phyloP scores from a whole-genome alignment of 2,888 invertebrate species.

The Hoplodrina ambigua region DNA sequence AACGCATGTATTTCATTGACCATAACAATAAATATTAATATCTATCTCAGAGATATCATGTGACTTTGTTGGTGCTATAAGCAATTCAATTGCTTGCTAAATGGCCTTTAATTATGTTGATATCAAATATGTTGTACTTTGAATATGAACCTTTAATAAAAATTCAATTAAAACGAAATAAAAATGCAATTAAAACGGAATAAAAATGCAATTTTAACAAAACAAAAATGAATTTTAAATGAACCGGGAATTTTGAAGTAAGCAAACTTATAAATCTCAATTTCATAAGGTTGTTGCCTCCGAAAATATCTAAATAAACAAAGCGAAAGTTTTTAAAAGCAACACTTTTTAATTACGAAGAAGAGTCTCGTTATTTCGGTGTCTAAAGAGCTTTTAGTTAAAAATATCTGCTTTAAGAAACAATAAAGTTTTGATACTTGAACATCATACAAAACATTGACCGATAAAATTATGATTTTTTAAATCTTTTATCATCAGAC shows the following conservation, averaged over 20 bases:
- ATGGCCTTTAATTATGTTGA: too few relatives aligned
- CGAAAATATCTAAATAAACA: conserved; percentile 7
- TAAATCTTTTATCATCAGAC: too few relatives aligned
- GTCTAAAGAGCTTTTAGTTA: conserved; percentile 13
- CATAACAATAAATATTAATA: too few relatives aligned
- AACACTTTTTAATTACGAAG: conserved; percentile 22
- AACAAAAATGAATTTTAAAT: not conserved
- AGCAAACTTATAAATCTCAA: conserved; percentile 26
- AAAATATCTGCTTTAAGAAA: conserved; percentile 5
- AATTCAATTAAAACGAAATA: not conserved
- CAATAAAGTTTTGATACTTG: not conserved
- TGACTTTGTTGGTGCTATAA: too few relatives aligned
- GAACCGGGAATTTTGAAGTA: conserved; percentile 2
- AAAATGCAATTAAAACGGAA: not conserved
- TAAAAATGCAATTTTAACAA: not conserved
- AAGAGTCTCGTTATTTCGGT: conserved; percentile 4
- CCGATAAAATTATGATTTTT: not conserved
- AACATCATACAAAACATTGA: not conserved
- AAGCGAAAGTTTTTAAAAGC: conserved; percentile 28
- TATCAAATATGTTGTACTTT: not conserved
- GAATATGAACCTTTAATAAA: not conserved
- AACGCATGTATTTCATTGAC: too few relatives aligned
- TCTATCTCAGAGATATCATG: too few relatives aligned
- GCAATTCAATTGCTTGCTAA: too few relatives aligned
- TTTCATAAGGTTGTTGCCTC: conserved; percentile 10